Base-by-base conservation (phyloP, 1,140 invertebrate species). In the Plodia interpunctella region DNA sequence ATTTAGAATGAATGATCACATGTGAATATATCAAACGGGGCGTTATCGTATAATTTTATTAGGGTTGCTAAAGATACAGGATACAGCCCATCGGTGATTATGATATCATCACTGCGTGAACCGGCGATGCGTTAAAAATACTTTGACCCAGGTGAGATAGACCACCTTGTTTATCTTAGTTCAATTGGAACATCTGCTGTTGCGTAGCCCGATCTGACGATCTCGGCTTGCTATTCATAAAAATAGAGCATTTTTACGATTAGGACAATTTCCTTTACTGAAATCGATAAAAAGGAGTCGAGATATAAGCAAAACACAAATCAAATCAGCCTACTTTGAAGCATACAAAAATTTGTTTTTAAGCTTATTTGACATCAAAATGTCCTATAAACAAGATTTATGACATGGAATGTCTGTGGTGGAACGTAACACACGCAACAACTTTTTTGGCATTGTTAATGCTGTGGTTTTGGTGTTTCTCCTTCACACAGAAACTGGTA, bases 41-140 rank as follows among this genome's bases (percentile, higher is more conserved):
- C 15, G 15, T n/a, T 44, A 44, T 44, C 38, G 13, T 44, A 44
- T n/a, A 44, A 44, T 44, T 44, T 15, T 44, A 44, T 44, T 44
- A 44, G 38, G 38, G 38, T 44, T 44, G 15, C 38, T 44, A 44
- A 15, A 44, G 38, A 44, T 44, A 44, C 15, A 44, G 38, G 38
- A 44, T 15, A 44, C 38, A 44, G 52, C 51, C 51, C 59, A 56
- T 56, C 60, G 64, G 63, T 64, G 60, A 66, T 68, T 65, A 68
- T 72, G 66, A 72, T 66, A 64, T 72, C 66, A 72, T 66, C 63
- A 56, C 50, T 30, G 49, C 61, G 49, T 65, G 62, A 68, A 63
- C 64, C 56, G 57, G 60, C 59, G 59, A 61, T 64, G 38, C 44
- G 65, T 69, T 70, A 68, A 68, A 73, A 73, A 73, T 70, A 73